phyloP scores from a whole-genome alignment of 1,140 invertebrate genomes.

The Zaprionus tsacasi region DNA sequence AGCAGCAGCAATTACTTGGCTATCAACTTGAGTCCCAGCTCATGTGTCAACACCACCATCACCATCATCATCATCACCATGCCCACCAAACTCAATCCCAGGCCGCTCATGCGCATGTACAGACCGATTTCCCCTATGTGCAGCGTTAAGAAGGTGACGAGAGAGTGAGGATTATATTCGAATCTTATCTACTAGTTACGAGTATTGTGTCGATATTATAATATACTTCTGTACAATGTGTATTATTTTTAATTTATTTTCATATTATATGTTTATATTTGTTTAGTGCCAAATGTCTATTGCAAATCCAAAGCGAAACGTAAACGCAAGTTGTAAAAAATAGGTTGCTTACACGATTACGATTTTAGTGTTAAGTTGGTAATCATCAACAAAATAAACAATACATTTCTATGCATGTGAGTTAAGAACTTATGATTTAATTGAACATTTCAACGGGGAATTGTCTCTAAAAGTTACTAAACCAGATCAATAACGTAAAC shows the following conservation, averaged over 20 bases:
- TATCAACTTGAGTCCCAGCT: conserved; percentile 40
- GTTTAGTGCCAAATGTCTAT: conserved; percentile 68
- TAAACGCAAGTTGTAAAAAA: conserved; percentile 68
- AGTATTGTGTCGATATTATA: conserved; percentile 49
- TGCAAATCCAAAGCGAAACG: conserved; percentile 67
- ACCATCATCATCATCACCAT: conserved; percentile 38
- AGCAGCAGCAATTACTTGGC: conserved; percentile 28
- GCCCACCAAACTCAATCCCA: conserved; percentile 40
- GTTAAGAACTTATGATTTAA: conserved; percentile 26
- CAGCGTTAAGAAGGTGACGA: conserved; percentile 37
- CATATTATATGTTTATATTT: conserved; percentile 44
- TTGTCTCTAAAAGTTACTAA: conserved; percentile 78
- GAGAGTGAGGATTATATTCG: neutral
- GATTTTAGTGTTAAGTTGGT: conserved; percentile 21
- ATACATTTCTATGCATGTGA: conserved; percentile 3
- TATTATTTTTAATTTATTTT: conserved; percentile 14
- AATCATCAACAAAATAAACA: conserved; percentile 8
- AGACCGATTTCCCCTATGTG: conserved; percentile 69
- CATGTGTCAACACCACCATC: conserved; percentile 56
- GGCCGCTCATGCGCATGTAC: conserved; percentile 66
- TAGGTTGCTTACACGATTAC: conserved; percentile 54
- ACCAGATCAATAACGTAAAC: conserved; percentile 39
- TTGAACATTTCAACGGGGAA: conserved; percentile 47
- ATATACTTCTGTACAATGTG: conserved; percentile 23
- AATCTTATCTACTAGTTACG: conserved; percentile 24